Conservation (phyloP, 2,113 vertebrate species). For the Murina feae region DNA sequence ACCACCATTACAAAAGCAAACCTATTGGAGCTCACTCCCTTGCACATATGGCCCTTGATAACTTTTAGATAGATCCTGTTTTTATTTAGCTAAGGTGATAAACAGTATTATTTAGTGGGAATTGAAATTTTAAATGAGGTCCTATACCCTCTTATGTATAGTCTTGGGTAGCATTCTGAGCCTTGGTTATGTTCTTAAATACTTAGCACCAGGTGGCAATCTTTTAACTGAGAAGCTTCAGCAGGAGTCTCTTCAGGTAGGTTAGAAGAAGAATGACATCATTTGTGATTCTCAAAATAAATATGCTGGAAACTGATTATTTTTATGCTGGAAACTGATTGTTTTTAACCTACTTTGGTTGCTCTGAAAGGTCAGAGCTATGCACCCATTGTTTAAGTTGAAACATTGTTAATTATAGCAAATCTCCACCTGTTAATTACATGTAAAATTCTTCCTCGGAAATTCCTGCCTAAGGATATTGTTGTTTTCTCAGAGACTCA, state of each 20-base stretch:
- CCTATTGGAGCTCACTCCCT: neutral
- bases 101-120: neutral
- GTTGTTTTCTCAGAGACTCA: too few relatives aligned
- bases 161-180: neutral
- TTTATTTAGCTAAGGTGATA: neutral
- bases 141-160: fast-evolving
- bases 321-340: too few relatives aligned
- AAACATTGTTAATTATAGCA: too few relatives aligned
- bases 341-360: too few relatives aligned
- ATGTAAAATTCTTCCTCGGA: too few relatives aligned
- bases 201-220: neutral
- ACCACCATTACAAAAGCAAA: neutral
- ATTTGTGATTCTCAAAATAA: neutral
- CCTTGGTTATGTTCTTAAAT: neutral
- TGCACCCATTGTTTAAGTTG: too few relatives aligned
- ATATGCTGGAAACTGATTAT: too few relatives aligned
- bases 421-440: too few relatives aligned
- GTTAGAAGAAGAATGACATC: neutral
- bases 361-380: too few relatives aligned
- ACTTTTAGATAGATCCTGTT: neutral
- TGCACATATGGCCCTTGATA: neutral
- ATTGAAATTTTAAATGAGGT: neutral
- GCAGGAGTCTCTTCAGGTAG: neutral
- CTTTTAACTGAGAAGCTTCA: neutral
- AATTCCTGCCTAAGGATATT: too few relatives aligned